Evolutionary conservation across 1,140 invertebrate genomes (phyloP), one percentile per base, ranked within the genome.

Genomic region (Bombus superbus): DNA sequence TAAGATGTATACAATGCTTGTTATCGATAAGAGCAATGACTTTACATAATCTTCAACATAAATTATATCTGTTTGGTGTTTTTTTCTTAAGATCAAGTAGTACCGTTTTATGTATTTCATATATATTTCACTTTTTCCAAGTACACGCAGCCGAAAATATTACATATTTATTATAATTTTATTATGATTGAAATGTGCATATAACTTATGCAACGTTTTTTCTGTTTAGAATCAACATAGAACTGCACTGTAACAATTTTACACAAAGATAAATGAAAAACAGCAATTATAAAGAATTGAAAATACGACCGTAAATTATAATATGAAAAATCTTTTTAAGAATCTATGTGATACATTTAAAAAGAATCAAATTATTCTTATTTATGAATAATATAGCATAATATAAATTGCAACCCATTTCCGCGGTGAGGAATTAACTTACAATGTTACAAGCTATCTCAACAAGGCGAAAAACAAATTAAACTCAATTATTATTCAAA

Each of bases 371-470:
- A 84, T 84, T 77, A 57, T 83, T 80, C 82, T 87, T 84, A 84
- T 86, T 86, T 86, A 86, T 83, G 11, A 62, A 81, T 87, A 74
- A 32, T 83, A 89, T 83, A 89, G 69, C 59, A 80, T 83, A 83
- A 86, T 89, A 81, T 57, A 78, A 81, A 22, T 80, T 66, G 18
- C 38, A 82, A 79, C 18, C 47, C 44, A 69, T 35, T 69, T 18
- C 72, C 66, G 66, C 62, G 74, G 86, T 74, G 18, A 72, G 71
- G 22, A 73, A 68, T 32, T 35, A 73, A 47, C 57, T 71, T 82
- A 69, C 64, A 78, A 57, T 69, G 38, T 88, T 76, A 73, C 42
- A 72, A 76, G 68, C 40, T 53, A 81, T 81, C n/a, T 88, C 62
- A 68, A 81, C 73, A 64, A 81, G 81, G 62, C 38, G 13, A 22